Conservation (phyloP, 2,888 invertebrate species). For the Lycocerus yunnanus region DNA sequence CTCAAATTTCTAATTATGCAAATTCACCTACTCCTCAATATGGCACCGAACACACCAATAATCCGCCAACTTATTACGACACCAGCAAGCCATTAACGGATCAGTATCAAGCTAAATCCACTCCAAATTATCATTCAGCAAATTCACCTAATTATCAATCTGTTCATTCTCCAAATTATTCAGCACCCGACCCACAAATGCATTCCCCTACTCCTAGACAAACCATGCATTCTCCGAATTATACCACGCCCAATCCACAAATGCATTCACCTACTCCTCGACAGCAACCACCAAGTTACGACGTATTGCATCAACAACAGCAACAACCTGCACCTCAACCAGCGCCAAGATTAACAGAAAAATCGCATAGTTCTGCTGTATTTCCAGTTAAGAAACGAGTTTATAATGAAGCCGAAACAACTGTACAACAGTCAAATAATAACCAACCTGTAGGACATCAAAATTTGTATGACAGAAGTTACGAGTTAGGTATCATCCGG, state of each 20-base stretch:
- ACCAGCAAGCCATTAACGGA: slow-evolving; percentile 59
- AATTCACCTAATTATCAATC: slow-evolving; percentile 40
- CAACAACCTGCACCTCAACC: slow-evolving; percentile 12
- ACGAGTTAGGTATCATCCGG: slow-evolving; percentile 32
- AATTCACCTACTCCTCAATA: slow-evolving; percentile 58
- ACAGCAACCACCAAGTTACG: slow-evolving; percentile 19
- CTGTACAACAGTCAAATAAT: slow-evolving; percentile 9
- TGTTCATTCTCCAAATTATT: slow-evolving; percentile 40
- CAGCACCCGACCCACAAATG: slow-evolving; percentile 33
- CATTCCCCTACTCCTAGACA: slow-evolving; percentile 40
- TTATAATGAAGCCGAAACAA: slow-evolving; percentile 58
- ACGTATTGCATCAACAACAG: slow-evolving; percentile 23
- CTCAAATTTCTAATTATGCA: slow-evolving; percentile 51
- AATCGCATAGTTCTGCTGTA: slow-evolving; percentile 49
- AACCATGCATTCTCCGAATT: slow-evolving; percentile 21
- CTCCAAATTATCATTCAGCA: slow-evolving; percentile 50
- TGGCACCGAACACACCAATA: slow-evolving; percentile 42
- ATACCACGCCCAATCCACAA: slow-evolving; percentile 12
- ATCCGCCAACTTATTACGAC: slow-evolving; percentile 60
- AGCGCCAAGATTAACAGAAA: slow-evolving; percentile 35
- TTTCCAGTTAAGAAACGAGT: slow-evolving; percentile 70
- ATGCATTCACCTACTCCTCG: slow-evolving; percentile 18
- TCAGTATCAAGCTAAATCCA: slow-evolving; percentile 53
- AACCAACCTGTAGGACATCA: slow-evolving; percentile 32
- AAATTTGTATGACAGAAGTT: slow-evolving; percentile 29